phyloP scores from a whole-genome alignment of 2,797 vertebrate species.

The Sebastes steindachneri region DNA sequence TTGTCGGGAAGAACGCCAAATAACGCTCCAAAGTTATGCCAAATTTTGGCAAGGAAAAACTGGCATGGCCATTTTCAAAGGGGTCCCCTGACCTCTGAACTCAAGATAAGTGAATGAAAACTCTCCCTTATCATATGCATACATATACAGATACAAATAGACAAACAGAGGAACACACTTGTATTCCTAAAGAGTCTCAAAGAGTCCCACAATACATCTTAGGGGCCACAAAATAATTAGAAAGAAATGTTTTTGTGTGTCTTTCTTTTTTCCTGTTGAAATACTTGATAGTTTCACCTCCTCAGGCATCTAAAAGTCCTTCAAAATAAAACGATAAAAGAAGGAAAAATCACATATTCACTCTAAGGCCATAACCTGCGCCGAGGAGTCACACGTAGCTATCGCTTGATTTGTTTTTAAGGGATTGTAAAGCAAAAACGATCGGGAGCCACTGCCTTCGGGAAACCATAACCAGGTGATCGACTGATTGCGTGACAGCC shows the following conservation, averaged over 20 bases:
- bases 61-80: too few relatives aligned
- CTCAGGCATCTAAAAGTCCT: neutral
- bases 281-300: neutral
- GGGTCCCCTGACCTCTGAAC: too few relatives aligned
- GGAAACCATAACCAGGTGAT: neutral
- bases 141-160: too few relatives aligned
- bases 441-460: neutral
- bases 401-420: neutral
- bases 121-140: too few relatives aligned
- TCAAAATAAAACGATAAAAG: neutral
- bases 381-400: neutral
- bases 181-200: too few relatives aligned
- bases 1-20: too few relatives aligned
- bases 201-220: fast-evolving
- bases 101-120: too few relatives aligned
- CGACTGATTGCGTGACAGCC: neutral
- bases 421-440: neutral
- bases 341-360: neutral
- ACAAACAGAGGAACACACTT: too few relatives aligned
- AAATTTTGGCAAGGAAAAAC: too few relatives aligned
- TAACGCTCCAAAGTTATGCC: too few relatives aligned
- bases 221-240: too few relatives aligned
- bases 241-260: too few relatives aligned
- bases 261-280: neutral
- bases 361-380: neutral